These are phyloP conservation scores for Pitangus sulphuratus DNA, from an alignment of 2,797 vertebrate species.

Conservation along the genomic window DNA sequence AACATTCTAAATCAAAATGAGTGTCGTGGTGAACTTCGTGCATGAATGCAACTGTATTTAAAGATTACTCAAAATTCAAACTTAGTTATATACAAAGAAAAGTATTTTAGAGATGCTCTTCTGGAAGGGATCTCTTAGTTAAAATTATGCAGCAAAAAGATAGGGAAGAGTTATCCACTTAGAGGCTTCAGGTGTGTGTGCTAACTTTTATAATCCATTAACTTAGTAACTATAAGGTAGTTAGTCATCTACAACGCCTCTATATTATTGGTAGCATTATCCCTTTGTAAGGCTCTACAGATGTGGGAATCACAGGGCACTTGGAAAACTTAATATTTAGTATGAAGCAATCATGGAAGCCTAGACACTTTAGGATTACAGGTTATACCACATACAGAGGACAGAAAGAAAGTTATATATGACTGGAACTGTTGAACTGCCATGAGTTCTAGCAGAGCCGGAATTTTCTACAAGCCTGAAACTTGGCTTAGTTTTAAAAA, in stretches of 20 bases:
- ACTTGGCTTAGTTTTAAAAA: not conserved
- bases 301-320: not conserved
- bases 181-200: not conserved
- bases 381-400: rapidly evolving
- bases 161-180: not conserved
- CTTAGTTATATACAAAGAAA: not conserved
- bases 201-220: not conserved
- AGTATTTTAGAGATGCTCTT: not conserved
- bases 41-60: rapidly evolving
- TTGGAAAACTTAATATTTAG: not conserved
- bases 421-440: not conserved
- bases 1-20: not conserved
- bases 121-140: not conserved
- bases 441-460: not conserved
- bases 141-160: not conserved
- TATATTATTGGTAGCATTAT: not conserved
- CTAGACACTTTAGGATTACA: not conserved
- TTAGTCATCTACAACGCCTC: not conserved
- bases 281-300: not conserved
- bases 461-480: not conserved
- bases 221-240: not conserved
- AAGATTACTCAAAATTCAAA: not conserved
- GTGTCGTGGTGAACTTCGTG: not conserved
- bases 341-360: not conserved
- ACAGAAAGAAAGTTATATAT: not conserved